These are phyloP conservation scores for Tetrao urogallus DNA, from an alignment of 2,113 vertebrate species.

Conservation along the genomic window DNA sequence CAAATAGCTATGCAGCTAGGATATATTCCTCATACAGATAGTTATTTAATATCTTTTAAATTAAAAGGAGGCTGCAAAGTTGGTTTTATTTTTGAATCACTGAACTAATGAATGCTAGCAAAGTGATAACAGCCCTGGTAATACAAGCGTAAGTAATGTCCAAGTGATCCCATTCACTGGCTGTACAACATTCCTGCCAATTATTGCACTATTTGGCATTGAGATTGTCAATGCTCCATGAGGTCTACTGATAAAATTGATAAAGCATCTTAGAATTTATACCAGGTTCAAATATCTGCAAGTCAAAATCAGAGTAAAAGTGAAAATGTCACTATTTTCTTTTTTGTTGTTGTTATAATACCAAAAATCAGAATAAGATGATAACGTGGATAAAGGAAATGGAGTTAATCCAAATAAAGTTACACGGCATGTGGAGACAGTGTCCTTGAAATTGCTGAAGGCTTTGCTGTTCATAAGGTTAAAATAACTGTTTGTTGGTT, in stretches of 20 bases:
- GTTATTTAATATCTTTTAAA: conserved; percentile 53
- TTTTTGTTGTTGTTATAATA: background rate
- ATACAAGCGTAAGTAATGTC: background rate
- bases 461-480: background rate
- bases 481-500: background rate
- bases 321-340: background rate
- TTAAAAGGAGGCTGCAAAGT: conserved; percentile 20
- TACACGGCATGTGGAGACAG: background rate
- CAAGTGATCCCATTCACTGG: background rate
- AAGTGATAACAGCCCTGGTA: background rate
- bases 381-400: background rate
- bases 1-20: background rate
- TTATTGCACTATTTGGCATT: background rate
- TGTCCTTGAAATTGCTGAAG: background rate
- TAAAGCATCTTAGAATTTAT: background rate
- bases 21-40: conserved; percentile 9
- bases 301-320: background rate
- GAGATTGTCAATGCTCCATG: background rate
- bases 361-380: background rate
- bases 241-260: background rate
- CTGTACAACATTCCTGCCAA: background rate
- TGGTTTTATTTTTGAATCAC: conserved; percentile 44
- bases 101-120: conserved; percentile 10
- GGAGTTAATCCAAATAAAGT: background rate
- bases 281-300: background rate